Conservation (phyloP, 2,113 vertebrate genomes). For the Oncorhynchus clarkii region DNA sequence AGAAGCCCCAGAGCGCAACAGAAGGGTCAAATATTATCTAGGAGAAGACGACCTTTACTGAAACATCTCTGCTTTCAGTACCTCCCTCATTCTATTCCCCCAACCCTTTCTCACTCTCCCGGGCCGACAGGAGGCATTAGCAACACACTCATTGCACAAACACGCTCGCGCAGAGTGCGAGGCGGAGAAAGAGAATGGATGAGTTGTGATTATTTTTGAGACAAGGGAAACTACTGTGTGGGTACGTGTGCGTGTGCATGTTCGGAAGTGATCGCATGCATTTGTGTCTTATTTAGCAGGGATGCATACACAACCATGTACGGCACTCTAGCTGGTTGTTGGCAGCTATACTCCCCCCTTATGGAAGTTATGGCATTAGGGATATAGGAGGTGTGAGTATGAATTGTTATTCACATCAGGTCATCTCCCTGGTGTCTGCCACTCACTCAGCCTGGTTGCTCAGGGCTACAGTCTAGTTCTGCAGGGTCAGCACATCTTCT, state of each 20-base stretch:
- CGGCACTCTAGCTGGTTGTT: slow-evolving; percentile 12
- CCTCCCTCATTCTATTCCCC: neutral
- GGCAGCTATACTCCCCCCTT: slow-evolving; percentile 10
- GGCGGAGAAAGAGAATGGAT: too few species aligned
- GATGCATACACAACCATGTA: too few species aligned
- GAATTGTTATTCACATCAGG: slow-evolving; percentile 68
- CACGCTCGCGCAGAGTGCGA: too few species aligned
- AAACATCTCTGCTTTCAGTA: slow-evolving; percentile 12
- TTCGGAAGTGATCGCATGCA: too few species aligned
- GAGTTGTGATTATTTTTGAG: too few species aligned
- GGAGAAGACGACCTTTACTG: slow-evolving; percentile 35
- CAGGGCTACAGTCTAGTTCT: too few species aligned
- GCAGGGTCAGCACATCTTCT: neutral
- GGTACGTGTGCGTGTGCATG: too few species aligned
- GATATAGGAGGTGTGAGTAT: slow-evolving; percentile 48
- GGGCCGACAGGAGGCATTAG: neutral
- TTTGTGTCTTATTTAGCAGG: too few species aligned
- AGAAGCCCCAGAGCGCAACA: slow-evolving; percentile 5
- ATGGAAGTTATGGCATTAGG: slow-evolving; percentile 50
- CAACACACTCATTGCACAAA: neutral
- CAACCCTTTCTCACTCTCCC: neutral
- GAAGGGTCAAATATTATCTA: slow-evolving; percentile 54
- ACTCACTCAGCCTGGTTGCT: too few species aligned
- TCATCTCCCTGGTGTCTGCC: too few species aligned
- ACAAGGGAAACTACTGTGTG: too few species aligned